Base-by-base conservation (phyloP, 2,888 invertebrate species). In the Vandiemenella viatica region DNA sequence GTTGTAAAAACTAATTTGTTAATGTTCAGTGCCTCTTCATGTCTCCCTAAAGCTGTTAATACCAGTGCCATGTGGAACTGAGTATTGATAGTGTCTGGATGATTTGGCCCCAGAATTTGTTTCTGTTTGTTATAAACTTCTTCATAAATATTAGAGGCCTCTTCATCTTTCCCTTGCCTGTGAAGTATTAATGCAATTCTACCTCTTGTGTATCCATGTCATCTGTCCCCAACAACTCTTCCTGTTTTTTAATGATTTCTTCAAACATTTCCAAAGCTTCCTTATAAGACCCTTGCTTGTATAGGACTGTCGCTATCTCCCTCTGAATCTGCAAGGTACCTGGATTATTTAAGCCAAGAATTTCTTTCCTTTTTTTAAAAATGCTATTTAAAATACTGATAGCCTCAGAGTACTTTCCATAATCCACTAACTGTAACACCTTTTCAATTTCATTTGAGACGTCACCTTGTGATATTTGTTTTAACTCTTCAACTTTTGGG, bases 31-130 rank as follows among this genome's bases (percentile, higher is more conserved):
- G 57, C 56, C 37, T 55, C 55, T 23, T 54, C 50, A 44, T 48
- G 21, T 38, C 55, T 46, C 26, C 45, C 50, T 38, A 42, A 50
- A 22, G n/a, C 26, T 37, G 50, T 32, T 40, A 57, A 45, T 44
- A 51, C 50, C 19, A 55, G 23, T 20, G 56, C 57, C 38, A 56
- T 50, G 40, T 45, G 42, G 44, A 45, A 46, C 17, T 48, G 45
- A 32, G 56, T 55, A 37, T 47, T 42, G 21, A 56, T 32, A 20
- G 48, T 52, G 38, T 53, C 53, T 37, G 43, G 15, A 49, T 54
- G 38, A 47, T 53, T 53, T 48, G 45, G n/a, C 6, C 50, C 54
- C 22, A 57, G 45, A 8, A 52, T 45, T 46, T 48, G 42, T 19
- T 50, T 51, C 43, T 54, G 57, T 16, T 37, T 48, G 18, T 48